phyloP scores from a whole-genome alignment of 2,797 vertebrate genomes.

The Lacerta bilineata region DNA sequence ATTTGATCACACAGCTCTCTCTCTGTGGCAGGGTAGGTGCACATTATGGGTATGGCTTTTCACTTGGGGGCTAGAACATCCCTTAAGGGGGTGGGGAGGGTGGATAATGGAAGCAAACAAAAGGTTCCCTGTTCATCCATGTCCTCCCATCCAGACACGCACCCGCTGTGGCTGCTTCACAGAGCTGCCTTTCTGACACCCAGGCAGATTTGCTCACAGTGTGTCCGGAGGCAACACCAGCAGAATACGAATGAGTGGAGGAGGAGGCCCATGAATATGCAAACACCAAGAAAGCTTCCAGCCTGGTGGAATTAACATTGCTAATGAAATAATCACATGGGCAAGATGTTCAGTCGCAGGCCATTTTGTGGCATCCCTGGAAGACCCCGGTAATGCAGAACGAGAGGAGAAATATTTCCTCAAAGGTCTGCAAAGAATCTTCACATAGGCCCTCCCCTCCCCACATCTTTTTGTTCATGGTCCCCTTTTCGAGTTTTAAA shows the following conservation, averaged over 20 bases:
- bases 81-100: neutral
- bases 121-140: neutral
- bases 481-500: neutral
- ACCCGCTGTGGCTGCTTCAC: constrained; percentile 6
- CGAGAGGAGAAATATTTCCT: neutral
- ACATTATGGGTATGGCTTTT: neutral
- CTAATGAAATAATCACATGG: constrained; percentile 65
- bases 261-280: constrained; percentile 63
- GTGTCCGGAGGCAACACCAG: constrained; percentile 53
- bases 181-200: constrained; percentile 56
- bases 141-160: neutral
- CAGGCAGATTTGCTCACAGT: neutral
- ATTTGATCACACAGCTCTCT: neutral
- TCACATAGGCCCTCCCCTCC: neutral
- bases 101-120: neutral
- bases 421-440: neutral
- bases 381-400: neutral
- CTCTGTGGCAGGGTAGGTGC: fast-evolving
- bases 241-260: constrained; percentile 52
- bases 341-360: neutral
- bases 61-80: neutral
- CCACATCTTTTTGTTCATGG: neutral
- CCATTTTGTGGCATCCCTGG: neutral
- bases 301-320: constrained; percentile 68
- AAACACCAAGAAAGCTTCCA: constrained; percentile 56